These are phyloP conservation scores for Glyphotaelius pellucidus DNA, from an alignment of 2,888 invertebrate genomes.

Conservation along the genomic window DNA sequence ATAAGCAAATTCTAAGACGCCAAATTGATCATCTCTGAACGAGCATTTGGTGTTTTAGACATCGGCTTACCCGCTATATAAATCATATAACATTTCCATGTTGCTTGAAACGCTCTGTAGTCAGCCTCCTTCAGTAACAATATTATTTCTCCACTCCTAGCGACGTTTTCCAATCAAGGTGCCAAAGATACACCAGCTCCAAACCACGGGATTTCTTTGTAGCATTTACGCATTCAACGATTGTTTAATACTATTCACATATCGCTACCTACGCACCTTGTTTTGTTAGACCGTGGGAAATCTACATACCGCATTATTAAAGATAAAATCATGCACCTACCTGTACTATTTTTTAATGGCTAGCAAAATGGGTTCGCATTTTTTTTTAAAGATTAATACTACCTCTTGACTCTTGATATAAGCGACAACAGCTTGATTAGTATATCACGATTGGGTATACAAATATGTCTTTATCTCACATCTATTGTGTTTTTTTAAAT, in stretches of 20 bases:
- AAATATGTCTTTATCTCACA: neutral
- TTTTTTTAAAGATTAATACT: neutral
- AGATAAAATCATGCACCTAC: neutral
- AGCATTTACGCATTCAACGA: no score
- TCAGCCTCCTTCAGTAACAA: neutral
- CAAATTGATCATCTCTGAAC: no score
- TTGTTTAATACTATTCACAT: no score
- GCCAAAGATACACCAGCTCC: neutral
- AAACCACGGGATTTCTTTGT: neutral
- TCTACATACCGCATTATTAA: neutral
- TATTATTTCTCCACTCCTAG: no score
- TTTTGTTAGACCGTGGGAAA: neutral
- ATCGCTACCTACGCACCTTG: neutral
- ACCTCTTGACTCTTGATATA: neutral
- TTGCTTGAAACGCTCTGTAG: neutral
- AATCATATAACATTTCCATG: no score
- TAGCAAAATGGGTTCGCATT: neutral
- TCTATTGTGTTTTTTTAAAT: neutral
- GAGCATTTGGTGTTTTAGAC: no score
- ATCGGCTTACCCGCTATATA: neutral
- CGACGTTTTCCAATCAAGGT: no score
- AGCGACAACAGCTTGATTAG: neutral
- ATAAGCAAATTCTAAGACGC: no score
- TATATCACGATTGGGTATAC: neutral
- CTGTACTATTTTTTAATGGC: neutral